Conservation (phyloP, 2,797 vertebrate species). For the Gymnodraco acuticeps region DNA sequence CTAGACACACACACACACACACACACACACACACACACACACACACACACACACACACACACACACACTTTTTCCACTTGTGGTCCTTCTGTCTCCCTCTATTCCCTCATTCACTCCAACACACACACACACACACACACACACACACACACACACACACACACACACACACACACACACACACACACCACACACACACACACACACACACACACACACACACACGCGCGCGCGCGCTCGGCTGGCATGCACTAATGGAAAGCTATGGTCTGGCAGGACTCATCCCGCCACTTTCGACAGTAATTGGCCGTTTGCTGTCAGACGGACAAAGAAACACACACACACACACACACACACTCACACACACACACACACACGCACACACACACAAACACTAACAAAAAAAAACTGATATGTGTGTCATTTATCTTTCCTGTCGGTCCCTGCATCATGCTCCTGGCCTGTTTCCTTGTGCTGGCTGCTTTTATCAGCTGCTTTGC, state of each 20-base stretch:
- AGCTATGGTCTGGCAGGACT: slow-evolving; percentile 80
- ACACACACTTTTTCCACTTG: slow-evolving; percentile 54
- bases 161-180: slow-evolving; percentile 41
- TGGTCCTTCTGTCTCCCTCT: slow-evolving; percentile 66
- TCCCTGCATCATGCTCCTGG: slow-evolving; percentile 53
- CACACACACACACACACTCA: slow-evolving; percentile 23
- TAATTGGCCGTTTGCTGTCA: slow-evolving; percentile 81
- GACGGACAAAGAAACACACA: slow-evolving; percentile 61
- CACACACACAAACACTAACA: slow-evolving; percentile 8
- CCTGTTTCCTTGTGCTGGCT: slow-evolving; percentile 62
- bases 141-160: slow-evolving; percentile 53
- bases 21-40: slow-evolving; percentile 21
- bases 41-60: slow-evolving; percentile 23
- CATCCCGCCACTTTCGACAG: slow-evolving; percentile 77
- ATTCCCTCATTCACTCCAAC: slow-evolving; percentile 62
- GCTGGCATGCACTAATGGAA: slow-evolving; percentile 78
- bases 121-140: slow-evolving; percentile 30
- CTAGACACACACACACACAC: slow-evolving; percentile 5
- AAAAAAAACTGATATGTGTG: slow-evolving; percentile 58
- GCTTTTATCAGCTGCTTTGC: slow-evolving; percentile 72
- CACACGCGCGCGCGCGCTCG: slow-evolving; percentile 60
- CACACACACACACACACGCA: not conserved
- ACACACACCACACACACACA: slow-evolving; percentile 19
- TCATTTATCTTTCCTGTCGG: slow-evolving; percentile 61
- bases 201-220: slow-evolving; percentile 48